These are phyloP conservation scores for Onychomys arenicola DNA, from an alignment of 2,797 vertebrate species.

Conservation along the genomic window DNA sequence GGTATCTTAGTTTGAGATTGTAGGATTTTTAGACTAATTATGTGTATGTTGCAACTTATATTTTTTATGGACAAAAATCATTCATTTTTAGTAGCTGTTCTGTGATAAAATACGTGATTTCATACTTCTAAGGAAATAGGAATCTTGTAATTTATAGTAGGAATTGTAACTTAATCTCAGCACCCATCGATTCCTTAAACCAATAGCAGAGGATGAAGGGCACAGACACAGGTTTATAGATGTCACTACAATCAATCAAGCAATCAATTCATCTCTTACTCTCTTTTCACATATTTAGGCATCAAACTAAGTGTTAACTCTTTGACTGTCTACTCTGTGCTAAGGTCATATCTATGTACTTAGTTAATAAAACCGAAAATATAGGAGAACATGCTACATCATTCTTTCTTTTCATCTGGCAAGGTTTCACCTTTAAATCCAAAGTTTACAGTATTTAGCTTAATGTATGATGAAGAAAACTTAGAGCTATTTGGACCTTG, in stretches of 20 bases:
- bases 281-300: not conserved
- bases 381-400: not conserved
- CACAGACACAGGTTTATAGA: not conserved
- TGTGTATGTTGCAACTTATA: conserved; percentile 8
- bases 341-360: not conserved
- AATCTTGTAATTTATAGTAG: not conserved
- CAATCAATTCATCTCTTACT: not conserved
- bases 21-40: not conserved
- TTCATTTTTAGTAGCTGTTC: not conserved
- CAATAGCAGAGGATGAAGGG: not conserved
- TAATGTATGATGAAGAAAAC: not conserved
- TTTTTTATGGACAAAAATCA: not conserved
- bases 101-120: not conserved
- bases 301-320: not conserved
- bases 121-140: not conserved
- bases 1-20: not conserved
- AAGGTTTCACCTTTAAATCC: not conserved
- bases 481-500: not conserved
- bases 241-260: not conserved
- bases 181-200: not conserved
- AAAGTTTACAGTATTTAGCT: not conserved
- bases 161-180: conserved; percentile 7
- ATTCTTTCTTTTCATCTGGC: not conserved
- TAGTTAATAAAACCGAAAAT: not conserved
- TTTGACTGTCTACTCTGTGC: not conserved